Conservation (phyloP, 2,113 vertebrate species). For the Camelus bactrianus region DNA sequence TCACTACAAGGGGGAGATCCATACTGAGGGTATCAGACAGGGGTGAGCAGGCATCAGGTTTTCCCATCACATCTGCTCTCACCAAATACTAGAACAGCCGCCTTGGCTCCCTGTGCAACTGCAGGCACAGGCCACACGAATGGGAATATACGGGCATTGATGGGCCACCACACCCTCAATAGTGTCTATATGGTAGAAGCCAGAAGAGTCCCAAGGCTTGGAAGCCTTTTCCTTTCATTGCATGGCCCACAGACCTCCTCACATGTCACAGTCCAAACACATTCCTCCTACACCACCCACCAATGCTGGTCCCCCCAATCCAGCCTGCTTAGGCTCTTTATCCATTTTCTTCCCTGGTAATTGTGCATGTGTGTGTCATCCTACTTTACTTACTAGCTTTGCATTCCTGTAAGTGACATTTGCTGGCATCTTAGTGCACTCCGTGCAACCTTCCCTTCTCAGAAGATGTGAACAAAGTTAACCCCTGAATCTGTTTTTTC, state of each 20-base stretch:
- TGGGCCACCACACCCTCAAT: accelerated
- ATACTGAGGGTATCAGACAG: neutral
- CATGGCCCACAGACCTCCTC: neutral
- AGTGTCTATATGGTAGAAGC: neutral
- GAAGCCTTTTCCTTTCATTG: neutral
- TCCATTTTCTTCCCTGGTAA: neutral
- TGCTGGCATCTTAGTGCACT: neutral
- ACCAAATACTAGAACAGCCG: neutral
- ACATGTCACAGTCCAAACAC: accelerated
- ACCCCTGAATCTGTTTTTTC: neutral
- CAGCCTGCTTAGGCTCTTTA: neutral
- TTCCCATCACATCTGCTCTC: neutral
- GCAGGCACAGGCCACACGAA: neutral
- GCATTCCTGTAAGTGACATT: neutral
- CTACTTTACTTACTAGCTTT: neutral
- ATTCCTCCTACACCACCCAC: neutral
- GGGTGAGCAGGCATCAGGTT: neutral
- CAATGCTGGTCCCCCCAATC: neutral
- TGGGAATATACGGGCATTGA: too few species aligned
- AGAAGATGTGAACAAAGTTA: neutral
- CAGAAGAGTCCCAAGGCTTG: neutral
- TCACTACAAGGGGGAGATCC: neutral
- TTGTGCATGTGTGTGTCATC: neutral
- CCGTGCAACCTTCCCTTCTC: neutral
- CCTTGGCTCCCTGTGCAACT: neutral